Percentiles rank a stretch among this genome's conserved stretches.
phyloP scores from a whole-genome alignment of 1,140 invertebrate genomes.

The Drosophila equinoxialis region DNA sequence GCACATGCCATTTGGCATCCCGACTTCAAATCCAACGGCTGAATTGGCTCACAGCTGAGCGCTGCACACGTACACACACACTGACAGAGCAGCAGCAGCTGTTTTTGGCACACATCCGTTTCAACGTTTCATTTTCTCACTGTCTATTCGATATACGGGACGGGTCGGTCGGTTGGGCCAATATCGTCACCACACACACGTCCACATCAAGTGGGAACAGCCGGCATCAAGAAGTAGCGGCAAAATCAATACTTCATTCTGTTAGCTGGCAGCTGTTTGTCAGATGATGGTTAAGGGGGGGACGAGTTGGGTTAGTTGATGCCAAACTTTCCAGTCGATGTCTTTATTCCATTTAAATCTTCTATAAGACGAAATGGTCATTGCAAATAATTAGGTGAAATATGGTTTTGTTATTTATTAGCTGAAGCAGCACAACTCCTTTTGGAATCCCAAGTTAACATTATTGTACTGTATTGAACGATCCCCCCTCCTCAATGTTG shows the following conservation, averaged over 20 bases:
- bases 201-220: slow-evolving; percentile 38
- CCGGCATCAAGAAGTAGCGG: slow-evolving; percentile 23
- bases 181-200: slow-evolving; percentile 9
- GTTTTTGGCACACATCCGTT: slow-evolving; percentile 26
- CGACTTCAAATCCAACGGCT: slow-evolving; percentile 52
- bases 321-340: slow-evolving; percentile 43
- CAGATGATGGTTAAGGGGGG: slow-evolving; percentile 54
- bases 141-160: background rate
- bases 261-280: slow-evolving; percentile 65
- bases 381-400: too few relatives aligned
- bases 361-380: too few relatives aligned
- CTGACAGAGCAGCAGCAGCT: slow-evolving; percentile 35
- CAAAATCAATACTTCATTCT: slow-evolving; percentile 65
- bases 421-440: too few relatives aligned
- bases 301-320: background rate
- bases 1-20: slow-evolving; percentile 34
- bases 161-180: background rate
- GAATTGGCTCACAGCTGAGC: slow-evolving; percentile 68
- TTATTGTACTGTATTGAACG: too few relatives aligned
- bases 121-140: background rate
- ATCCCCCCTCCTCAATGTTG: background rate
- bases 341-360: background rate
- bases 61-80: slow-evolving; percentile 38
- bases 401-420: too few relatives aligned
- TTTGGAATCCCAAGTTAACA: too few relatives aligned